Percentiles rank a stretch among this genome's conserved stretches.
Conservation (phyloP, 2,113 vertebrate genomes). For the Spermophilus dauricus region DNA sequence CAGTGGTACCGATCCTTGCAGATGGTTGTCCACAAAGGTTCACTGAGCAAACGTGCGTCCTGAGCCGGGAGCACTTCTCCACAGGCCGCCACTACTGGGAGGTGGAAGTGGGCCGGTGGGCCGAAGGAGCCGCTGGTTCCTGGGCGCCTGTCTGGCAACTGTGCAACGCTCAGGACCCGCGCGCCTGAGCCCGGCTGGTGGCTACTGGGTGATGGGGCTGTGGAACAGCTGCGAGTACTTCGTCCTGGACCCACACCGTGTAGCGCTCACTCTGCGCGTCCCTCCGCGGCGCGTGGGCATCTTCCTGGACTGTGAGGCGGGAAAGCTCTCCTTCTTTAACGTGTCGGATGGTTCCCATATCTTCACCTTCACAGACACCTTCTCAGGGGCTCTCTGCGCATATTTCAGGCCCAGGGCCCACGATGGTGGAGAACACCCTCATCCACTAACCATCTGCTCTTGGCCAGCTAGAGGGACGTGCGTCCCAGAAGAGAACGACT, state of each 20-base stretch:
- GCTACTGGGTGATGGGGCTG: slow-evolving; percentile 85
- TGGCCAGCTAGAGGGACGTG: background rate
- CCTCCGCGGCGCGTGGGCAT: slow-evolving; percentile 89
- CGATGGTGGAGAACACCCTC: background rate
- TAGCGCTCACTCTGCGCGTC: slow-evolving; percentile 80
- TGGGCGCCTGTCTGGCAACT: slow-evolving; percentile 72
- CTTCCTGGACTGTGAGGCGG: slow-evolving; percentile 91
- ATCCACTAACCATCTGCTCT: slow-evolving; percentile 75
- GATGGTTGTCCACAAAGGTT: accelerated
- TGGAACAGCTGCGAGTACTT: slow-evolving; percentile 86
- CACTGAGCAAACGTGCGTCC: slow-evolving; percentile 56
- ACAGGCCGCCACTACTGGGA: slow-evolving; percentile 78
- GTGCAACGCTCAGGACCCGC: background rate
- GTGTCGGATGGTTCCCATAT: slow-evolving; percentile 90
- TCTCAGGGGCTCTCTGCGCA: slow-evolving; percentile 90
- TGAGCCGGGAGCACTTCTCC: slow-evolving; percentile 68
- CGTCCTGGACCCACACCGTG: slow-evolving; percentile 87
- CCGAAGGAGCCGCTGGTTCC: slow-evolving; percentile 74
- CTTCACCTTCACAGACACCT: slow-evolving; percentile 90
- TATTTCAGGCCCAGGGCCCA: slow-evolving; percentile 87
- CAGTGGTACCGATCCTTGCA: accelerated
- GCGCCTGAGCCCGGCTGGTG: slow-evolving; percentile 40
- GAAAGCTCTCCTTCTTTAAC: slow-evolving; percentile 93
- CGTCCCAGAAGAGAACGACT: background rate
- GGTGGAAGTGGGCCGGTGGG: slow-evolving; percentile 78